Evolutionary conservation across 2,797 vertebrate genomes (phyloP).

Genomic region (Cyclopterus lumpus): DNA sequence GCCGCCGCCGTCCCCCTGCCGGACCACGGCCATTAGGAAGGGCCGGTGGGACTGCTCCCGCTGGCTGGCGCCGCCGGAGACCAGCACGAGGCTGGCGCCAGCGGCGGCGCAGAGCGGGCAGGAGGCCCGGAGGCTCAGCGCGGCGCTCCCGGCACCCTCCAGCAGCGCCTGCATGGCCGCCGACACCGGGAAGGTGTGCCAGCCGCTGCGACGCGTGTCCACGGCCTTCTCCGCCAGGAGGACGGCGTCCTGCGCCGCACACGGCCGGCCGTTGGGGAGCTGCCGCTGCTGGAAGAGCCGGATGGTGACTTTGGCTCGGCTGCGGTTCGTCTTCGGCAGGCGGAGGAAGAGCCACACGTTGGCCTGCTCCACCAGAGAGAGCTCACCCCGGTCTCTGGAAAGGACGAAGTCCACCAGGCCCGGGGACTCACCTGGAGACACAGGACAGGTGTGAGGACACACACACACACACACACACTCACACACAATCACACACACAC

Average conservation of each 20-base stretch:
- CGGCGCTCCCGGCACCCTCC: constrained; percentile 76
- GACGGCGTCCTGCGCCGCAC: constrained; percentile 76
- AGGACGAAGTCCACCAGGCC: constrained; percentile 93
- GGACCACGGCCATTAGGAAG: constrained; percentile 95
- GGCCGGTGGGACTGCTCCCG: constrained; percentile 95
- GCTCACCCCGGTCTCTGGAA: constrained; percentile 91
- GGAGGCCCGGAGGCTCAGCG: constrained; percentile 87
- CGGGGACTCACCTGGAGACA: constrained; percentile 86
- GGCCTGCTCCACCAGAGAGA: constrained; percentile 94
- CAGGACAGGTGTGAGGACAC: constrained; percentile 58
- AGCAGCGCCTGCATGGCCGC: constrained; percentile 89
- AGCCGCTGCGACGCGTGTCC: constrained; percentile 94
- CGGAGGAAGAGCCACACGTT: constrained; percentile 97
- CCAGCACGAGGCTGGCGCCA: constrained; percentile 87
- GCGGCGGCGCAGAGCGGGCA: constrained; percentile 92
- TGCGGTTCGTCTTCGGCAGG: constrained; percentile 93
- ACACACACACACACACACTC: constrained; percentile 30
- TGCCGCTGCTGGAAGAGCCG: constrained; percentile 87
- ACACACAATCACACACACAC: constrained; percentile 29
- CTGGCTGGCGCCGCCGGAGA: constrained; percentile 80
- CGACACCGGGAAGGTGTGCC: constrained; percentile 94
- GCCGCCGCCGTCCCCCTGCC: constrained; percentile 85
- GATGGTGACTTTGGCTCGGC: constrained; percentile 91
- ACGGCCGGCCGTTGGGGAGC: constrained; percentile 1
- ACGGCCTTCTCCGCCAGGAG: constrained; percentile 91